phyloP scores from a whole-genome alignment of 2,888 invertebrate genomes.

The Eurois occulta region DNA sequence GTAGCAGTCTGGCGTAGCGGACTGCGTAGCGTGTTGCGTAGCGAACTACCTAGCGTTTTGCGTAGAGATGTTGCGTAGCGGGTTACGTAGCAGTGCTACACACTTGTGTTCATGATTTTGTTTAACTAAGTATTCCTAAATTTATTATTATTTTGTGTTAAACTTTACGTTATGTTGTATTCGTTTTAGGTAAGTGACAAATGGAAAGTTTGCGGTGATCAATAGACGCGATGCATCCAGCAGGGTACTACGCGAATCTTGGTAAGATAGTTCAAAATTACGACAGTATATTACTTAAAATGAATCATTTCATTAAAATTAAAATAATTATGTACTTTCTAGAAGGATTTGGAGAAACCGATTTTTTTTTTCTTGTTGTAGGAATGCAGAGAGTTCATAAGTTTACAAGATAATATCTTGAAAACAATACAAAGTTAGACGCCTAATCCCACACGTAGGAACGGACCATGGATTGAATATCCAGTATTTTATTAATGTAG shows the following conservation, averaged over 20 bases:
- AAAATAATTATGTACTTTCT: constrained; percentile 9
- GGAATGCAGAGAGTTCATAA: background rate
- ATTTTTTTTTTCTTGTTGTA: background rate
- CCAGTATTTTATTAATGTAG: background rate
- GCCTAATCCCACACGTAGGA: constrained; percentile 10
- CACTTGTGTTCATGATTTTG: background rate
- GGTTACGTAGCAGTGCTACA: background rate
- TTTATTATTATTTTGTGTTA: constrained; percentile 42
- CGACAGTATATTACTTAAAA: constrained; percentile 26
- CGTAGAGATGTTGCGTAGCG: background rate
- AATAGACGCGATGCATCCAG: constrained; percentile 87
- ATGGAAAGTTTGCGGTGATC: constrained; percentile 88
- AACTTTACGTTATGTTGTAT: constrained; percentile 69
- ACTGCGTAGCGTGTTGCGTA: background rate
- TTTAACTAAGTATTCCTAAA: background rate
- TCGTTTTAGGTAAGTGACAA: constrained; percentile 90
- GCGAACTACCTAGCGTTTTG: background rate
- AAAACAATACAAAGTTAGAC: constrained; percentile 1
- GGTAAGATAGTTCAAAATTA: constrained; percentile 81
- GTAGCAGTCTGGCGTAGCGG: constrained; percentile 1
- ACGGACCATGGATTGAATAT: background rate
- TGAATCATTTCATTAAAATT: background rate
- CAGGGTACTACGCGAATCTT: constrained; percentile 89
- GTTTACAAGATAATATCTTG: background rate
- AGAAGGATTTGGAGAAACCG: background rate